These are phyloP conservation scores for Cryptus armator DNA, from an alignment of 2,888 invertebrate genomes.

Conservation along the genomic window DNA sequence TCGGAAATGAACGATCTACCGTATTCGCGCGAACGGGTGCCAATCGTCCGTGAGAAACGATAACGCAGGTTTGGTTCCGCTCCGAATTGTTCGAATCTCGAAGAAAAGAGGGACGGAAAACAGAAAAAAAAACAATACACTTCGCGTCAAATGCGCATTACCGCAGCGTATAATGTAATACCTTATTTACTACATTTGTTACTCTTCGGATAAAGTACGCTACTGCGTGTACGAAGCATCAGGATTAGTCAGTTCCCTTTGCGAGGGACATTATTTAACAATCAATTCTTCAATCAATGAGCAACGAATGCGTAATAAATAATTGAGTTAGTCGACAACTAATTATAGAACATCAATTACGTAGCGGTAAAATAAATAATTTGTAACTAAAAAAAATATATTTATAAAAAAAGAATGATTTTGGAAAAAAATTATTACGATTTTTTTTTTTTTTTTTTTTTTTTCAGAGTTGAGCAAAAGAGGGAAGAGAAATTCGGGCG, in stretches of 20 bases:
- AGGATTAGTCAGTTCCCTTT: too few relatives aligned
- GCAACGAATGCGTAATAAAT: too few relatives aligned
- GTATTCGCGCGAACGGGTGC: constrained; percentile 24
- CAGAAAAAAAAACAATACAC: neutral
- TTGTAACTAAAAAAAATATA: neutral
- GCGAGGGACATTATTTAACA: too few relatives aligned
- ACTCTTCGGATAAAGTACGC: too few relatives aligned
- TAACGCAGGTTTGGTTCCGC: constrained; percentile 31
- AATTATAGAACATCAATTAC: neutral
- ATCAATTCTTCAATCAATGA: too few relatives aligned
- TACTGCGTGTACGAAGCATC: too few relatives aligned
- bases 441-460: too few relatives aligned
- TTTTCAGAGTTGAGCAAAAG: too few relatives aligned
- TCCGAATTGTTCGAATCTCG: constrained; percentile 33
- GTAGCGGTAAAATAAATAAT: constrained; percentile 5
- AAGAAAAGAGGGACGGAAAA: constrained; percentile 11
- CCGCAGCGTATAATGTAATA: too few relatives aligned
- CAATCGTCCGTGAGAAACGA: constrained; percentile 41
- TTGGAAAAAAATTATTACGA: neutral
- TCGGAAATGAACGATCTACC: constrained; percentile 43
- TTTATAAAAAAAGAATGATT: neutral
- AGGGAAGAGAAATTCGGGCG: neutral
- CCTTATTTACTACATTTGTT: too few relatives aligned
- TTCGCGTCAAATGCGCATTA: too few relatives aligned
- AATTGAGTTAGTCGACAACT: too few relatives aligned